Evolutionary conservation across 2,113 vertebrate genomes (phyloP).

Genomic region (Nyctibius bracteatus): DNA sequence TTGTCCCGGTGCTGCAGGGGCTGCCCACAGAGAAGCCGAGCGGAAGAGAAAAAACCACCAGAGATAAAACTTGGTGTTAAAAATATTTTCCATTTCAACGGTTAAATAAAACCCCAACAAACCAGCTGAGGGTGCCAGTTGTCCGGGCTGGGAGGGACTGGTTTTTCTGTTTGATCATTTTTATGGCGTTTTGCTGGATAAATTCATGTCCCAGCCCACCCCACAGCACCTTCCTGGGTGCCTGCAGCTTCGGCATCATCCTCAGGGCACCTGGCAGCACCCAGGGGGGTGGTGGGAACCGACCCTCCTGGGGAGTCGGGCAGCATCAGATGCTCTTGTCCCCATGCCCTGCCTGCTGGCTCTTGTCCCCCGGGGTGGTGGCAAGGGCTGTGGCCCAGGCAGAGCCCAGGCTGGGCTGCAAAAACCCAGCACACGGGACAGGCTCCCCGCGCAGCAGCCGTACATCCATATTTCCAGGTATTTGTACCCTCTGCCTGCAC

Average conservation of each 20-base stretch:
- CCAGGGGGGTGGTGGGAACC: background rate
- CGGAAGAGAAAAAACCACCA: background rate
- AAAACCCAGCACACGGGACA: background rate
- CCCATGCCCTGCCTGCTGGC: background rate
- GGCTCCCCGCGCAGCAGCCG: background rate
- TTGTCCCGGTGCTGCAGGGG: accelerated
- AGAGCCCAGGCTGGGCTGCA: background rate
- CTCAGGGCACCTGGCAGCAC: background rate
- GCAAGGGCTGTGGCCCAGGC: background rate
- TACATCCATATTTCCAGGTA: background rate
- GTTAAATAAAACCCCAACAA: background rate
- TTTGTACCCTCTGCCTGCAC: background rate
- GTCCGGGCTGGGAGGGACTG: background rate
- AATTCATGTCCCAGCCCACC: background rate
- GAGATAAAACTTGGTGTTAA: background rate
- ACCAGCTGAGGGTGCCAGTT: background rate
- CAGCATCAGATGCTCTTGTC: background rate
- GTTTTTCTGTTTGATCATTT: background rate
- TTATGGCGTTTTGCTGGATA: background rate
- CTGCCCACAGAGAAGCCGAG: background rate
- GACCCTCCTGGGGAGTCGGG: background rate
- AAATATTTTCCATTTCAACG: background rate
- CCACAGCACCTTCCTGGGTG: accelerated
- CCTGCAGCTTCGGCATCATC: background rate
- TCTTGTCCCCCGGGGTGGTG: background rate